Evolutionary conservation across 2,113 vertebrate genomes (phyloP).

Genomic region (Pomatostomus ruficeps): DNA sequence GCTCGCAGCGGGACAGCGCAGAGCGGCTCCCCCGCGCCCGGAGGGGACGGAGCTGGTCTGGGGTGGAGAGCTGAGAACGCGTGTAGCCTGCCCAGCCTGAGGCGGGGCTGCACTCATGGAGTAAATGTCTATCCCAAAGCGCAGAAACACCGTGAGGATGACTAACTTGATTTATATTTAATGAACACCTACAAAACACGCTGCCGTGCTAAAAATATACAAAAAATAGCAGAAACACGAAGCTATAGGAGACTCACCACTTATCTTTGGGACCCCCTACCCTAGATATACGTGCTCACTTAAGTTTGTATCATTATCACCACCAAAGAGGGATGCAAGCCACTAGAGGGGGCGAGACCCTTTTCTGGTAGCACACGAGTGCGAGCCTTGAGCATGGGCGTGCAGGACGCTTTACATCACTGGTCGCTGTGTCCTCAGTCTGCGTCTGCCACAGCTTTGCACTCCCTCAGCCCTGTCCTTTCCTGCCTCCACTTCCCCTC

Average conservation of each 20-base stretch:
- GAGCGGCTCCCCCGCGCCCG: accelerated
- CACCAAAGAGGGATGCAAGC: neutral
- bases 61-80: accelerated
- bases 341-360: neutral
- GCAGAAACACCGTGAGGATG: neutral
- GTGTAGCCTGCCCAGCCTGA: accelerated
- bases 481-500: neutral
- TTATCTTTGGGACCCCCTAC: neutral
- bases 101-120: accelerated
- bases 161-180: neutral
- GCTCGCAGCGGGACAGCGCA: accelerated
- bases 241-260: neutral
- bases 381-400: neutral
- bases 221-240: neutral
- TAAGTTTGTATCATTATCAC: neutral
- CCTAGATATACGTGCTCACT: accelerated
- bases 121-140: accelerated
- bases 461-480: neutral
- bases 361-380: neutral
- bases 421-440: neutral
- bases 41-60: accelerated
- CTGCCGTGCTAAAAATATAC: neutral
- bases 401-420: neutral
- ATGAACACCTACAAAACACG: neutral
- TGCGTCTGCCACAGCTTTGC: neutral